Percentiles rank a stretch among this genome's conserved stretches.
These are phyloP conservation scores for Semicossyphus pulcher DNA, from an alignment of 2,113 vertebrate species.

Conservation along the genomic window DNA sequence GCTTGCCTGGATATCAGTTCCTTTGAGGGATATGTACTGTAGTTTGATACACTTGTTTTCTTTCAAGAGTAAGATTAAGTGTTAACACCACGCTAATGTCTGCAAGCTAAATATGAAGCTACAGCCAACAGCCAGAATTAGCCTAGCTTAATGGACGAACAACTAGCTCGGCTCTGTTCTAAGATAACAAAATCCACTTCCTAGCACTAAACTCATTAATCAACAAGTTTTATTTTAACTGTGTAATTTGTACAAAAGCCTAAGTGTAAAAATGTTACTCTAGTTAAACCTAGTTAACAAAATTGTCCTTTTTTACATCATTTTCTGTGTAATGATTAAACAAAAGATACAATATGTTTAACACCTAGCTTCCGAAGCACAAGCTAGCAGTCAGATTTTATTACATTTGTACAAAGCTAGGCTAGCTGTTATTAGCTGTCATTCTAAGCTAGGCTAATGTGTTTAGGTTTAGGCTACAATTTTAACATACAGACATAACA, in stretches of 20 bases:
- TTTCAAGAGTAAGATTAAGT: not conserved
- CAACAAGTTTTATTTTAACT: not conserved
- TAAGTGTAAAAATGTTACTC: too few species aligned
- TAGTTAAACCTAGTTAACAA: too few species aligned
- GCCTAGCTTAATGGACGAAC: not conserved
- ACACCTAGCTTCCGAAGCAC: not conserved
- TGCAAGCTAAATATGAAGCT: not conserved
- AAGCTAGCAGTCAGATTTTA: not conserved
- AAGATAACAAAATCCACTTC: too few species aligned
- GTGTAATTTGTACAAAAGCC: too few species aligned
- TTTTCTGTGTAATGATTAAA: too few species aligned
- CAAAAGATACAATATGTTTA: too few species aligned
- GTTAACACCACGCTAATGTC: not conserved
- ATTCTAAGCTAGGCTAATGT: not conserved
- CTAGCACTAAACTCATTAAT: too few species aligned
- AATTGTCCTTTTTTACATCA: too few species aligned
- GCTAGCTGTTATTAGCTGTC: not conserved
- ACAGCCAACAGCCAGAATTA: not conserved
- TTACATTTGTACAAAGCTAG: not conserved
- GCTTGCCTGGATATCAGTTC: not conserved
- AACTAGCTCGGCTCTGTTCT: not conserved
- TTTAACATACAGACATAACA: not conserved
- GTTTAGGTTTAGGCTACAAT: not conserved
- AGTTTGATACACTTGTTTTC: not conserved
- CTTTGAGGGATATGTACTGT: slow-evolving; percentile 1